Evolutionary conservation across 2,888 invertebrate species (phyloP).

Genomic region (Protophormia terraenovae): DNA sequence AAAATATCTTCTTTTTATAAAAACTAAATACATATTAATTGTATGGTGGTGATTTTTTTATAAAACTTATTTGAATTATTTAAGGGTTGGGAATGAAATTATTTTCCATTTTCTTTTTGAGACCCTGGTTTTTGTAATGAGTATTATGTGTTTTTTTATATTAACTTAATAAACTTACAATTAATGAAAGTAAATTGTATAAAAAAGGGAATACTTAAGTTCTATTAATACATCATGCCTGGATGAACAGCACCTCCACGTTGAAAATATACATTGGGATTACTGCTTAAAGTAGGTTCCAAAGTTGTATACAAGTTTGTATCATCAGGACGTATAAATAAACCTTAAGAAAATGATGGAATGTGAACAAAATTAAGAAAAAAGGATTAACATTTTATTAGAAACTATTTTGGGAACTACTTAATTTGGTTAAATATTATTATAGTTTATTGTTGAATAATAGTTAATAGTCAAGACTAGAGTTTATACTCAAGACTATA

Average conservation of each 20-base stretch:
- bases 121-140: slow-evolving; percentile 27
- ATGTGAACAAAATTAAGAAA: background rate
- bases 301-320: slow-evolving; percentile 92
- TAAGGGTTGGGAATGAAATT: background rate
- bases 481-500: too few species aligned
- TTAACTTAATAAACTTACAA: slow-evolving; percentile 15
- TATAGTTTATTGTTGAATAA: too few species aligned
- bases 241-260: slow-evolving; percentile 91
- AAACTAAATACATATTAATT: slow-evolving; percentile 49
- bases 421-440: too few species aligned
- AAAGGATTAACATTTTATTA: too few species aligned
- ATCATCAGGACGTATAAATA: slow-evolving; percentile 91
- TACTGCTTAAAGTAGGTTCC: slow-evolving; percentile 92
- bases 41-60: slow-evolving; percentile 40
- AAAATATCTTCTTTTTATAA: slow-evolving; percentile 5
- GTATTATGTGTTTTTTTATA: slow-evolving; percentile 34
- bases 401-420: too few species aligned
- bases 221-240: slow-evolving; percentile 92
- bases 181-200: background rate
- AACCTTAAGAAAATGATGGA: slow-evolving; percentile 81
- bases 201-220: background rate
- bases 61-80: background rate
- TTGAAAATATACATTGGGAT: slow-evolving; percentile 95
- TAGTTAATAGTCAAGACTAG: too few species aligned
- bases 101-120: background rate